Conservation (phyloP, 2,888 invertebrate species). For the Catocala nupta region DNA sequence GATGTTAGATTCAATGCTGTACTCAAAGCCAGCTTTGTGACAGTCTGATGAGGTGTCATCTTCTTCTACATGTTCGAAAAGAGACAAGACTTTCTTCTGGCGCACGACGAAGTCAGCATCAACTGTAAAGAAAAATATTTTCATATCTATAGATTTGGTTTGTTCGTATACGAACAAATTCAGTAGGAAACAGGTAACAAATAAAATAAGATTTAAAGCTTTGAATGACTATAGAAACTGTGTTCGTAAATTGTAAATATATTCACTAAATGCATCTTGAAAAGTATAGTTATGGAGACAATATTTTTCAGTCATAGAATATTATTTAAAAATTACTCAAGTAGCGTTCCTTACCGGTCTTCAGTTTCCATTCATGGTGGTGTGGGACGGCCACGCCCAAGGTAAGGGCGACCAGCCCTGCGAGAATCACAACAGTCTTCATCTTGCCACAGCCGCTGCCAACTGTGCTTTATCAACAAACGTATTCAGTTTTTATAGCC, state of each 20-base stretch:
- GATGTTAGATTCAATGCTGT: conserved; percentile 71
- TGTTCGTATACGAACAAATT: too few relatives aligned
- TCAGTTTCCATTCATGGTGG: conserved; percentile 52
- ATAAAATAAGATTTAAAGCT: too few relatives aligned
- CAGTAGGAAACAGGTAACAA: too few relatives aligned
- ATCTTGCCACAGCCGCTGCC: conserved; percentile 68
- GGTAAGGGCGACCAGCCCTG: conserved; percentile 74
- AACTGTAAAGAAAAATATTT: conserved; percentile 45
- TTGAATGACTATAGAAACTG: too few relatives aligned
- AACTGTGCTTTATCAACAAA: conserved; percentile 65
- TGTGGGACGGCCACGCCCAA: conserved; percentile 64
- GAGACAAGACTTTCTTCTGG: conserved; percentile 78
- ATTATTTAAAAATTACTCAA: too few relatives aligned
- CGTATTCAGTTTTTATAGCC: conserved; percentile 50
- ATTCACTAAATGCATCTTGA: too few relatives aligned
- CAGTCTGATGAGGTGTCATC: conserved; percentile 69
- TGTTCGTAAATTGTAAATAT: too few relatives aligned
- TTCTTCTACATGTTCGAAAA: conserved; percentile 79
- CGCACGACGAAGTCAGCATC: conserved; percentile 58
- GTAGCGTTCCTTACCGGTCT: conserved; percentile 52
- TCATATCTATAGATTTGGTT: too few relatives aligned
- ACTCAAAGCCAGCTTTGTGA: conserved; percentile 70
- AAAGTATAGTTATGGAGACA: too few relatives aligned
- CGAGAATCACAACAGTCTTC: conserved; percentile 82
- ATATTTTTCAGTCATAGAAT: too few relatives aligned